A percentile compares a stretch with the other conserved stretches of the same genome.
These are phyloP conservation scores for Zaprionus kolodkinae DNA, from an alignment of 1,140 invertebrate species.

Conservation along the genomic window DNA sequence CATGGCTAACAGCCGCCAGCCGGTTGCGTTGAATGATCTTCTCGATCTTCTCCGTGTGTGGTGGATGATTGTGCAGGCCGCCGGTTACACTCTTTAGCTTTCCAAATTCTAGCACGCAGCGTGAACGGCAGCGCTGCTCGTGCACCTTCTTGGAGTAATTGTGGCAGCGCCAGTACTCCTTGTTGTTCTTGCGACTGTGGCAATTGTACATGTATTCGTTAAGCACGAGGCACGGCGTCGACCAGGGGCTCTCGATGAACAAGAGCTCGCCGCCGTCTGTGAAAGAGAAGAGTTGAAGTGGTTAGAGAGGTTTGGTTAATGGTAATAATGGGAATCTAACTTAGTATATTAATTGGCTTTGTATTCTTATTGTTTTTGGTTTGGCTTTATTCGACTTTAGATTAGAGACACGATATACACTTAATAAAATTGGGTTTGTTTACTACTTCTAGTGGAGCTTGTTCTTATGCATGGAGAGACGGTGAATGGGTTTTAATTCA, in stretches of 20 bases:
- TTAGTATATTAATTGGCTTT: background rate
- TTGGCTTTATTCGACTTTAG: conserved; percentile 38
- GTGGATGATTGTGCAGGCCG: conserved; percentile 78
- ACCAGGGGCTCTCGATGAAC: conserved; percentile 83
- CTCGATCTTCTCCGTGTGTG: conserved; percentile 83
- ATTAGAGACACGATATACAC: conserved; percentile 26
- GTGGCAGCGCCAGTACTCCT: conserved; percentile 83
- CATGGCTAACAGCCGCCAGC: conserved; percentile 44
- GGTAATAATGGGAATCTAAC: background rate
- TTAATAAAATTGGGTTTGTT: conserved; percentile 19
- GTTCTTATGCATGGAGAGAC: conserved; percentile 37
- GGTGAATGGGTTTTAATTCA: conserved; percentile 38
- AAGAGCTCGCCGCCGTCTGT: conserved; percentile 58
- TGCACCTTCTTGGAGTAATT: conserved; percentile 82
- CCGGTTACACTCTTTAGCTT: conserved; percentile 73
- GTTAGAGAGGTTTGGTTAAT: conserved; percentile 25
- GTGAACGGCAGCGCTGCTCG: conserved; percentile 76
- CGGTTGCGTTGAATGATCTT: conserved; percentile 79
- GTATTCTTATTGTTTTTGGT: conserved; percentile 29
- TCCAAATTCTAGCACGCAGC: conserved; percentile 79
- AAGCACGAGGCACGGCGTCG: conserved; percentile 79
- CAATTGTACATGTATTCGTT: conserved; percentile 83
- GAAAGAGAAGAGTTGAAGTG: background rate
- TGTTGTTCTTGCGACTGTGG: conserved; percentile 79
- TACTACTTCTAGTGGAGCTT: conserved; percentile 30